Evolutionary conservation across 2,888 invertebrate species (phyloP).

Genomic region (Acrocyrtus sp.): DNA sequence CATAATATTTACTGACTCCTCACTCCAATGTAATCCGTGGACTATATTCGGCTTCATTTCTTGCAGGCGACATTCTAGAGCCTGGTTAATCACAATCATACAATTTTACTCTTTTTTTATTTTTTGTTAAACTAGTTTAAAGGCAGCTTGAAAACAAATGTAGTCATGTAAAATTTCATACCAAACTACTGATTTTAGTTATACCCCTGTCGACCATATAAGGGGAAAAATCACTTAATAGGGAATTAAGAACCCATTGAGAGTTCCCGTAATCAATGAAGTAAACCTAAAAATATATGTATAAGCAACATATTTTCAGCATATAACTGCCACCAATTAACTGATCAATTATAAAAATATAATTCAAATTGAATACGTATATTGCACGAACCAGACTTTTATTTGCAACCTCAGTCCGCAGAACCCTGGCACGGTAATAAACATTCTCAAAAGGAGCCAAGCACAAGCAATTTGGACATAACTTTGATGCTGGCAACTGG

Average conservation of each 20-base stretch:
- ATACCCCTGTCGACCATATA: conserved; percentile 24
- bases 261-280: conserved; percentile 85
- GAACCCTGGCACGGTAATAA: conserved; percentile 57
- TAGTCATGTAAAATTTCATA: conserved; percentile 24
- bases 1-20: conserved; percentile 38
- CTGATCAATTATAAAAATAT: not conserved
- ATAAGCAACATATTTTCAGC: conserved; percentile 26
- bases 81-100: too few species aligned
- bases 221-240: conserved; percentile 39
- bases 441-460: conserved; percentile 50
- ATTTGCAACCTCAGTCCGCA: conserved; percentile 4
- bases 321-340: conserved; percentile 3
- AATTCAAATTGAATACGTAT: not conserved
- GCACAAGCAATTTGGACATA: conserved; percentile 49
- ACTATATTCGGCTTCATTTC: conserved; percentile 55
- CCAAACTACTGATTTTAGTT: conserved; percentile 27
- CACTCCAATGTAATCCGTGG: conserved; percentile 57
- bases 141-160: too few species aligned
- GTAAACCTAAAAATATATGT: conserved; percentile 70
- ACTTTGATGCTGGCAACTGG: conserved; percentile 14
- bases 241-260: conserved; percentile 59
- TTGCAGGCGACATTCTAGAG: conserved; percentile 59
- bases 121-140: too few species aligned
- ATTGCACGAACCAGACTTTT: conserved; percentile 36
- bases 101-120: too few species aligned